Evolutionary conservation across 1,140 invertebrate genomes (phyloP).

Genomic region (Lasaia peninsularis): DNA sequence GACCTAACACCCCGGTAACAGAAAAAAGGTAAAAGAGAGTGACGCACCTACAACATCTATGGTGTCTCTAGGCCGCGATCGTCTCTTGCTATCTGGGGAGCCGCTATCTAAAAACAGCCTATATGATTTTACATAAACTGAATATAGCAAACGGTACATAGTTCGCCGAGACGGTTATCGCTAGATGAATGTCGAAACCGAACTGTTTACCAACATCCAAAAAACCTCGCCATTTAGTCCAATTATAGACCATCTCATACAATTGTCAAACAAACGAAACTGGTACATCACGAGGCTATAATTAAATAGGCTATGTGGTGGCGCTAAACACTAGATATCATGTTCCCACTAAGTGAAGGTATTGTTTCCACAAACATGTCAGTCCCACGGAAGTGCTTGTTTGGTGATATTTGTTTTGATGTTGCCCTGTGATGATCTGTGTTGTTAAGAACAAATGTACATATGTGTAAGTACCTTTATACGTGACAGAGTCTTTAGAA

Average conservation of each 20-base stretch:
- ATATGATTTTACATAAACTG: no score
- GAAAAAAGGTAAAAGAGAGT: no score
- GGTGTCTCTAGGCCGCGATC: no score
- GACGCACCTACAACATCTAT: no score
- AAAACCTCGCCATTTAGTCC: not conserved
- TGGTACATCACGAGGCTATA: constrained; percentile 36
- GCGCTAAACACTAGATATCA: constrained; percentile 21
- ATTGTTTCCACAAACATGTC: constrained; percentile 32
- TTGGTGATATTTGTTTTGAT: constrained; percentile 4
- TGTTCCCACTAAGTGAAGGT: constrained; percentile 31
- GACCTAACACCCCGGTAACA: no score
- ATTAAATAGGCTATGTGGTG: constrained; percentile 24
- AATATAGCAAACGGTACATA: no score
- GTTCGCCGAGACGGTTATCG: no score
- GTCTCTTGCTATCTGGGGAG: no score
- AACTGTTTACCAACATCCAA: not conserved
- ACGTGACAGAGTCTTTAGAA: constrained; percentile 1
- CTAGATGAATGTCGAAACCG: no score
- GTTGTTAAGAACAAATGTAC: not conserved
- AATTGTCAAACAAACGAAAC: constrained; percentile 29
- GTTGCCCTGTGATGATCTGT: constrained; percentile 3
- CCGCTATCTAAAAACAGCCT: no score
- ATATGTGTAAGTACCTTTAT: not conserved
- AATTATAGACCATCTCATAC: constrained; percentile 1
- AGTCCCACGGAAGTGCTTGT: constrained; percentile 21